Evolutionary conservation across 2,888 invertebrate species (phyloP).

Genomic region (Empis stercorea): DNA sequence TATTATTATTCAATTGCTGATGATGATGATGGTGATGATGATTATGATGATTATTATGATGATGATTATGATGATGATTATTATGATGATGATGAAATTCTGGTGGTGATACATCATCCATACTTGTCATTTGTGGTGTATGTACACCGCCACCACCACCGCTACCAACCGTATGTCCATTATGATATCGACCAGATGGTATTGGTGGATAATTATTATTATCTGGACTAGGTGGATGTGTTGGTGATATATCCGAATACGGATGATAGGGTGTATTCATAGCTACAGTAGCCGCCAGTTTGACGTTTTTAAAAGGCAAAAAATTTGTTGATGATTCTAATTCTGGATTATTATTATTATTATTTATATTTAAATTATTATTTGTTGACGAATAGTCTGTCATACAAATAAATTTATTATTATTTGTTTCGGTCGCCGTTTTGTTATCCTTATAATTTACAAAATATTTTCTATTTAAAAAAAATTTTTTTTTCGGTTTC

Average conservation of each 20-base stretch:
- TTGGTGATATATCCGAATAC: slow-evolving; percentile 67
- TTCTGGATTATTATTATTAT: slow-evolving; percentile 3
- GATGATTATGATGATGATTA: slow-evolving; percentile 20
- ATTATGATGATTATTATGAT: slow-evolving; percentile 19
- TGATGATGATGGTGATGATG: slow-evolving; percentile 18
- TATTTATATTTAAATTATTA: too few species aligned
- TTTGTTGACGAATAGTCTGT: slow-evolving; percentile 12
- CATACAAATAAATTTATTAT: slow-evolving; percentile 7
- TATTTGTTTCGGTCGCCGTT: slow-evolving; percentile 1
- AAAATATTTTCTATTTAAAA: neutral
- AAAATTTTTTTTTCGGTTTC: neutral
- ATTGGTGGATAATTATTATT: slow-evolving; percentile 50
- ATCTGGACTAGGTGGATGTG: slow-evolving; percentile 62
- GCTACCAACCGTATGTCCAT: slow-evolving; percentile 27
- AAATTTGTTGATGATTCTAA: slow-evolving; percentile 16
- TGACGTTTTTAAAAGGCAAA: slow-evolving; percentile 40
- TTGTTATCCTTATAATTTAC: neutral
- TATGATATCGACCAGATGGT: slow-evolving; percentile 37
- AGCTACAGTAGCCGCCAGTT: slow-evolving; percentile 76
- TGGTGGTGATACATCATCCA: slow-evolving; percentile 30
- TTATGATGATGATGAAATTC: slow-evolving; percentile 24
- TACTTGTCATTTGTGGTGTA: slow-evolving; percentile 28
- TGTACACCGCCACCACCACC: slow-evolving; percentile 20
- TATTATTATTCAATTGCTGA: slow-evolving; percentile 29
- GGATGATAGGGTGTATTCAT: slow-evolving; percentile 88